A percentile compares a stretch with the other conserved stretches of the same genome.
These are phyloP conservation scores for Drosophila kepulauana DNA, from an alignment of 1,140 invertebrate species.

Conservation along the genomic window DNA sequence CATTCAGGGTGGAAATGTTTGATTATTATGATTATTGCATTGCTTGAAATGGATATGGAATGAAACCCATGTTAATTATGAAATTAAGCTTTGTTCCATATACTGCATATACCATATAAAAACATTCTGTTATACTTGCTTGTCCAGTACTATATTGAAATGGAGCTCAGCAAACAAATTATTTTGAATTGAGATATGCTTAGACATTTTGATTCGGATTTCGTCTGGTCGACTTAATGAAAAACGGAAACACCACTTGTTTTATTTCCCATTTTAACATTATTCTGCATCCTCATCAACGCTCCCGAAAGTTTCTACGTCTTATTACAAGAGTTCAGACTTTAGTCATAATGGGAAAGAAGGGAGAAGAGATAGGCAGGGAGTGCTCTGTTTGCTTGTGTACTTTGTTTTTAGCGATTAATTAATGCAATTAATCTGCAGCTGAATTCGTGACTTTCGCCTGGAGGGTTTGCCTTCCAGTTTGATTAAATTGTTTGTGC, in stretches of 20 bases:
- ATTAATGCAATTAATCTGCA: constrained; percentile 83
- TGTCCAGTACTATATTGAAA: constrained; percentile 21
- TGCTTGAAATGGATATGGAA: constrained; percentile 37
- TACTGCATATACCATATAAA: constrained; percentile 14
- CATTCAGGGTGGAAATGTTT: constrained; percentile 35
- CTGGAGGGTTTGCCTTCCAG: constrained; percentile 23
- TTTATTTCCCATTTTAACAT: constrained; percentile 44
- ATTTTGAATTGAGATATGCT: constrained; percentile 44
- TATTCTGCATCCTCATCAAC: constrained; percentile 39
- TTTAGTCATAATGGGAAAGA: neutral
- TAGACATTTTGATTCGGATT: constrained; percentile 60
- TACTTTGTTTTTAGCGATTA: constrained; percentile 82
- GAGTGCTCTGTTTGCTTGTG: constrained; percentile 58
- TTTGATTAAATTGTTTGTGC: constrained; percentile 78
- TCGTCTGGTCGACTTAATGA: constrained; percentile 66
- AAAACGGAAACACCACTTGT: constrained; percentile 83
- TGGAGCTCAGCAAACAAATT: constrained; percentile 68
- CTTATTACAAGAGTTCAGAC: constrained; percentile 44
- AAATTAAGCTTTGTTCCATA: constrained; percentile 58
- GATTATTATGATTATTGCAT: constrained; percentile 50
- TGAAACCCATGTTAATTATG: constrained; percentile 72
- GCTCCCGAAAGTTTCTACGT: constrained; percentile 48
- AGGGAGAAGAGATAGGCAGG: neutral
- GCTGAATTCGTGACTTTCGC: constrained; percentile 42
- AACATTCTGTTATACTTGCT: constrained; percentile 29